Base-by-base conservation (phyloP, 2,797 vertebrate genomes). In the Zalophus californianus region DNA sequence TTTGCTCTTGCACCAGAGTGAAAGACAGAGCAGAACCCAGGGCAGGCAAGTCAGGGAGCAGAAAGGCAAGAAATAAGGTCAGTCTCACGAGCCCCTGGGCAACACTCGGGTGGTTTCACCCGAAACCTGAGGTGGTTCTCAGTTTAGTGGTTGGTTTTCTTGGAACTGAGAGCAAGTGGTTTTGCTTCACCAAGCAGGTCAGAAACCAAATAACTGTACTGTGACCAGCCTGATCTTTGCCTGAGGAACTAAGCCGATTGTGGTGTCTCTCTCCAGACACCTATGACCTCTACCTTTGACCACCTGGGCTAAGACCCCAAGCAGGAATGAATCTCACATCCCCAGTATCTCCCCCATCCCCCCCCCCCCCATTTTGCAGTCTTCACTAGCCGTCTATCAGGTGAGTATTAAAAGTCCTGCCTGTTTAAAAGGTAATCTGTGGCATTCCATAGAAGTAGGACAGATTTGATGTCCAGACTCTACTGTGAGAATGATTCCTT, bases 141-240 rank as follows among this genome's bases (percentile, higher is more conserved):
- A 44, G 35, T 52, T 86, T 80, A 77, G 50, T 50, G 54, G 68
- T 77, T 77, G 75, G 32, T 89, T 84, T 95, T 91, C 84, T 95
- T 64, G 72, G 86, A 95, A 95, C 64, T 52, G 87, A 82, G 41
- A 80, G 48, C 35, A 52, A 44, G n/a, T 87, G 83, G 86, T 87
- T 96, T 95, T 94, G 60, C 80, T 95, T 94, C 48, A 79, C 13
- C 75, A 87, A 87, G 38, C 62, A 82, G 64, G 32, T 84, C 75
- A 97, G 75, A 96, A 90, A 91, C 54, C 60, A 66, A 87, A 77
- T 48, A 70, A 29, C 75, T 38, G 23, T 25, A 21, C 32, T 11
- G 15, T 41, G 48, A 83, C 32, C 41, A 64, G 60, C 18, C 25
- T 64, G n/a, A n/a, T 27, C 3, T 48, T 94, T n/a, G 29, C 58